Percentiles rank a stretch among this genome's conserved stretches.
Evolutionary conservation across 2,113 vertebrate genomes (phyloP).

Genomic region (Notothenia coriiceps): DNA sequence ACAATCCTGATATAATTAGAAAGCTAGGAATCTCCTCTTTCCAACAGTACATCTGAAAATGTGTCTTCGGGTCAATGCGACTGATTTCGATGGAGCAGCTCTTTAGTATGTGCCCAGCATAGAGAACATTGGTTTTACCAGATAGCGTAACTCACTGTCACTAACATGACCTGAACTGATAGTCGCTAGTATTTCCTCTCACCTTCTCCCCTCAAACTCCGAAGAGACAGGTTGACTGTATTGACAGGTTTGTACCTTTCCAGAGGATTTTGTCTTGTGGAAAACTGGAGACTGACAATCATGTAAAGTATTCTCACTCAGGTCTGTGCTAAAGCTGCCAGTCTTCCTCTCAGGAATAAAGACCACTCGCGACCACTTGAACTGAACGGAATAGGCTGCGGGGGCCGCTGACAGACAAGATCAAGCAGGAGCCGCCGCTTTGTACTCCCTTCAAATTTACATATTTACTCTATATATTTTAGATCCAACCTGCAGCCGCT

Average conservation of each 20-base stretch:
- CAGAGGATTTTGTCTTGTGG: conserved; percentile 38
- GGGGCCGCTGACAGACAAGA: conserved; percentile 27
- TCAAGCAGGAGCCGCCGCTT: conserved; percentile 7
- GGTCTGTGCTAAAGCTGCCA: conserved; percentile 51
- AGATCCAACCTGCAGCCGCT: conserved; percentile 19
- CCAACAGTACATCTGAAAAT: no score
- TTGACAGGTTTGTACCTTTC: conserved; percentile 63
- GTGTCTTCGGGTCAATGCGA: no score
- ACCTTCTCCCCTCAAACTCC: conserved; percentile 52
- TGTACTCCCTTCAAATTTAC: conserved; percentile 37
- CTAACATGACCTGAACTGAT: conserved; percentile 53
- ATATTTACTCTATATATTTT: conserved; percentile 47
- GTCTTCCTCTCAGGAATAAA: conserved; percentile 51
- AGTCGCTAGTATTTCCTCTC: conserved; percentile 65
- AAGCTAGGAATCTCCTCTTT: no score
- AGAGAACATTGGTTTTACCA: conserved; percentile 23
- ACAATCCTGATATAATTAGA: no score
- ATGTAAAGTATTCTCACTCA: conserved; percentile 22
- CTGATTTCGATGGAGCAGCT: neutral
- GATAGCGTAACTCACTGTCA: conserved; percentile 34
- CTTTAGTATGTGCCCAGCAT: conserved; percentile 12
- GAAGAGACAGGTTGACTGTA: conserved; percentile 62
- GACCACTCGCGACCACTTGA: conserved; percentile 40
- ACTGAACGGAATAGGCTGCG: neutral
- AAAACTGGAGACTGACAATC: conserved; percentile 52